Evolutionary conservation across 1,140 invertebrate species (phyloP).

Genomic region (Meloidogyne exigua): DNA sequence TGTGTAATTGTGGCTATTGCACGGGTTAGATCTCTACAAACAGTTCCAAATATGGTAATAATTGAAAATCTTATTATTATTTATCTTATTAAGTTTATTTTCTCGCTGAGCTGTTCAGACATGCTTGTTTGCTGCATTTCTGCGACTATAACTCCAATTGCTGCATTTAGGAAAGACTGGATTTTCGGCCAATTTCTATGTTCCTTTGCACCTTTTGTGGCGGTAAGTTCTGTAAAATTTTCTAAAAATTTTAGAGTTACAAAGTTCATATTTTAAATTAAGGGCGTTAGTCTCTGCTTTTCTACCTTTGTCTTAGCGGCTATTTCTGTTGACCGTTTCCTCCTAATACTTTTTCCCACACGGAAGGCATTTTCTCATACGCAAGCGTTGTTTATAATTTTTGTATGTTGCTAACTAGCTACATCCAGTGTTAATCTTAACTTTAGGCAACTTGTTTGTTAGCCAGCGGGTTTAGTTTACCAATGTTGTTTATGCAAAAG

Average conservation of each 20-base stretch:
- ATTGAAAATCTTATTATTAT: too few relatives aligned
- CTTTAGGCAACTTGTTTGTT: constrained; percentile 52
- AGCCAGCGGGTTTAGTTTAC: constrained; percentile 47
- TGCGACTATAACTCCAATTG: constrained; percentile 62
- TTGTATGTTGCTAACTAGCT: constrained; percentile 28
- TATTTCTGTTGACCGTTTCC: constrained; percentile 61
- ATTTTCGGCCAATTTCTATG: constrained; percentile 57
- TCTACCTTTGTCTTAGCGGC: constrained; percentile 61
- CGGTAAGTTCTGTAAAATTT: constrained; percentile 25
- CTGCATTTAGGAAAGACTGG: constrained; percentile 60
- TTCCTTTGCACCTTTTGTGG: constrained; percentile 55
- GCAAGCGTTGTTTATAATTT: constrained; percentile 54
- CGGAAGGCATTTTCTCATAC: constrained; percentile 56
- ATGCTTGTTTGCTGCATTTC: constrained; percentile 60
- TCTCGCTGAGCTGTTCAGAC: constrained; percentile 61
- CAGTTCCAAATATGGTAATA: constrained; percentile 65
- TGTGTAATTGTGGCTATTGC: constrained; percentile 49
- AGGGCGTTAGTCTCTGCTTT: constrained; percentile 54
- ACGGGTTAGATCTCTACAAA: constrained; percentile 42
- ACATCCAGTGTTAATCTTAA: not conserved
- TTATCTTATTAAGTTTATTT: constrained; percentile 13
- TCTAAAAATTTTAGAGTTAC: not conserved
- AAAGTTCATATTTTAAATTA: not conserved
- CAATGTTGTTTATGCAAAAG: constrained; percentile 55
- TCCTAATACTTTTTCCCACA: constrained; percentile 60